Evolutionary conservation across 1,140 invertebrate species (phyloP).

Genomic region (Drosophila carrolli): DNA sequence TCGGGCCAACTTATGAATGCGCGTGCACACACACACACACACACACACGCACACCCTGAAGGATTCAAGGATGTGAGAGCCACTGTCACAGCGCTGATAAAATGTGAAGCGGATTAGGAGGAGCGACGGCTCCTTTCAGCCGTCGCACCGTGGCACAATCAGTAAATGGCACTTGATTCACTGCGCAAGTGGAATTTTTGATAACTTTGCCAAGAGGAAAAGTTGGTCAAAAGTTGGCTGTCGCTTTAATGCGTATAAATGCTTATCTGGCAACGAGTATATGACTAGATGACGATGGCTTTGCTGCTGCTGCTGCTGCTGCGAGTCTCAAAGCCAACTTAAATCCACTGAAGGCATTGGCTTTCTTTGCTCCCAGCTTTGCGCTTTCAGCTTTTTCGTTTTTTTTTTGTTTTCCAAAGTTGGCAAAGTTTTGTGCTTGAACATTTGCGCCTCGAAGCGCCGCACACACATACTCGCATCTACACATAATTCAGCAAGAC

Average conservation of each 20-base stretch:
- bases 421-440: conserved; percentile 77
- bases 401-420: conserved; percentile 46
- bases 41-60: neutral
- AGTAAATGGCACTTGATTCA: conserved; percentile 83
- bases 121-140: conserved; percentile 37
- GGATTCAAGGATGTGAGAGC: conserved; percentile 43
- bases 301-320: conserved; percentile 15
- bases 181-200: conserved; percentile 83
- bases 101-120: conserved; percentile 80
- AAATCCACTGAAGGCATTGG: conserved; percentile 75
- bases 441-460: conserved; percentile 73
- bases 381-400: conserved; percentile 25
- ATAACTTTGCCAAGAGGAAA: conserved; percentile 74
- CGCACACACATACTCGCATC: conserved; percentile 24
- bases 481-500: conserved; percentile 74
- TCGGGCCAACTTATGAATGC: conserved; percentile 73
- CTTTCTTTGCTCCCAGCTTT: conserved; percentile 37
- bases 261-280: conserved; percentile 60
- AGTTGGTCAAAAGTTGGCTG: conserved; percentile 77
- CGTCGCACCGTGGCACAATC: conserved; percentile 65
- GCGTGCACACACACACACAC: conserved; percentile 25
- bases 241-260: conserved; percentile 82
- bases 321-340: conserved; percentile 66
- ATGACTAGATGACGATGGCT: conserved; percentile 61
- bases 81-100: conserved; percentile 80